phyloP scores from a whole-genome alignment of 2,888 invertebrate species.

The Lymantria monacha region DNA sequence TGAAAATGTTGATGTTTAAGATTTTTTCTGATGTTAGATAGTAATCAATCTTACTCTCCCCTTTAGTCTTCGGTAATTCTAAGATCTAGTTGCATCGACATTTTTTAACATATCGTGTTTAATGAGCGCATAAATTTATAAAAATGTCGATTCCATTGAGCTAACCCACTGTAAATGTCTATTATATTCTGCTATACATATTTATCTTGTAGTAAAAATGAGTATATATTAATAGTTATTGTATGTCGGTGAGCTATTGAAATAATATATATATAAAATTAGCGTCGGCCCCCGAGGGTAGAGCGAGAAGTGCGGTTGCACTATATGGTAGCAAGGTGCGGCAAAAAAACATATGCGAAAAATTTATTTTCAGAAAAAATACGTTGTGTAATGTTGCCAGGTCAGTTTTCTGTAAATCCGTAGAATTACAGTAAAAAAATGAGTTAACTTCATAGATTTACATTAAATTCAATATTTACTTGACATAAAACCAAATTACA shows the following conservation, averaged over 20 bases:
- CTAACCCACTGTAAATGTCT: conserved; percentile 25
- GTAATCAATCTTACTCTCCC: conserved; percentile 54
- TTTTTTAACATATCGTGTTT: conserved; percentile 33
- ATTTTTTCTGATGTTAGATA: conserved; percentile 46
- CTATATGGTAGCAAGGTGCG: too few species aligned
- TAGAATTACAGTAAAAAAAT: too few species aligned
- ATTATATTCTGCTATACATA: conserved; percentile 1
- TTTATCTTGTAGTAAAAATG: conserved; percentile 19
- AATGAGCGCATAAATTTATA: conserved; percentile 16
- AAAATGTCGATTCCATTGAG: conserved; percentile 21
- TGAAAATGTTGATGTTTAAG: conserved; percentile 50
- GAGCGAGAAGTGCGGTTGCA: too few species aligned
- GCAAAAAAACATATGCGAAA: too few species aligned
- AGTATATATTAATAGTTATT: conserved; percentile 10
- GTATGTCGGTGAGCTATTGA: conserved; percentile 9
- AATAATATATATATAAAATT: conserved; percentile 7
- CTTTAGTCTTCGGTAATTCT: conserved; percentile 59
- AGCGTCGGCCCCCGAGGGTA: background rate
- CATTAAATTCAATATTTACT: too few species aligned
- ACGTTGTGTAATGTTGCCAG: too few species aligned
- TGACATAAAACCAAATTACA: too few species aligned
- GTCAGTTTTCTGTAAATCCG: too few species aligned
- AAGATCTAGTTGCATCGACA: conserved; percentile 46
- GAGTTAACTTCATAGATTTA: too few species aligned
- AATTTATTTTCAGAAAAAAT: too few species aligned